Evolutionary conservation across 1,140 invertebrate species (phyloP), one percentile per base, ranked within the genome.

Genomic region (Kradibia gibbosae): DNA sequence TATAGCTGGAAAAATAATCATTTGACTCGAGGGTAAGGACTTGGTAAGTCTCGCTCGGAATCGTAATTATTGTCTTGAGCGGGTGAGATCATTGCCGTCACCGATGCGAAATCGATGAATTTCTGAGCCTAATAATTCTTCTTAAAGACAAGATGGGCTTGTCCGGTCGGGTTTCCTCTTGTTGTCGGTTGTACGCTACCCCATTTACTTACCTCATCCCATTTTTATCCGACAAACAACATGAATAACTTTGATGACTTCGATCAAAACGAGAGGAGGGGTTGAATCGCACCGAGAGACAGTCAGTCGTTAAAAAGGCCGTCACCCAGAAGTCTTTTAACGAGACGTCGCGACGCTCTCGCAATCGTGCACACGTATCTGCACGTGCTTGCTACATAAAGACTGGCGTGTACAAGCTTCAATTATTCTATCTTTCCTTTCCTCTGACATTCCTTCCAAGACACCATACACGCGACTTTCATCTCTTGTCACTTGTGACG

Each of bases 321-420:
- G 74, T 65, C 57, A 36, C 74, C 57, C 39, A 60, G 11, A n/a
- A 28, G n/a, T 48, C 39, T 48, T 31, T 72, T 50, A 48, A 72
- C 57, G 31, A 57, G 55, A 28, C 55, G 39, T 65, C 42, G 55
- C 74, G 57, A 60, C 74, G 53, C 74, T 57, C 74, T 65, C 39
- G 74, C 57, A 20, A 62, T 45, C 36, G 25, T 42, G 3, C 74
- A 17, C 57, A 31, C 74, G 53, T 72, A 28, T 31, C 17, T 31
- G 45, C 42, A 67, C 34, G 62, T 39, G 62, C 22, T 65, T 11
- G 36, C 57, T 36, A 3, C 42, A 42, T 34, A 36, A 42, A 50
- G 48, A 74, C 36, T 34, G 60, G 17, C 72, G 39, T n/a, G 42
- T 62, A 48, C 34, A 22, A 22, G 36, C 34, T 70, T 50, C 75